Percentiles rank a stretch among this genome's conserved stretches.
These are phyloP conservation scores for Listronotus bonariensis DNA, from an alignment of 1,140 invertebrate genomes.

Conservation along the genomic window DNA sequence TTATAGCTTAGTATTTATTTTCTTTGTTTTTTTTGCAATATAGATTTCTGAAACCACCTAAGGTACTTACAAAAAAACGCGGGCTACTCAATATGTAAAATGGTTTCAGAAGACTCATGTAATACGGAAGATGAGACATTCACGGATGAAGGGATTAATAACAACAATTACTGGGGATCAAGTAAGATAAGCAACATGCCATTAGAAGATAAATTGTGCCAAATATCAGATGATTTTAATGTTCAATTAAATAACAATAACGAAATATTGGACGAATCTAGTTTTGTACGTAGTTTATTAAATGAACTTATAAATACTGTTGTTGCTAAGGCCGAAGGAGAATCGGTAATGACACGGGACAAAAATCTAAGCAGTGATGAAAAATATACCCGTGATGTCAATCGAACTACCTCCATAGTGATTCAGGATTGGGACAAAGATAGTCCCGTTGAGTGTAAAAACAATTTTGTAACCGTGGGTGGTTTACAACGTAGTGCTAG, in stretches of 20 bases:
- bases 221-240: background rate
- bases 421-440: constrained; percentile 26
- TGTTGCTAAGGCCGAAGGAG: constrained; percentile 17
- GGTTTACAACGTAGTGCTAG: constrained; percentile 22
- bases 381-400: constrained; percentile 11
- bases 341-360: constrained; percentile 32
- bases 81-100: no score
- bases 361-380: constrained; percentile 25
- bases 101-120: no score
- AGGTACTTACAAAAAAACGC: no score
- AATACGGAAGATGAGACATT: no score
- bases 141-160: no score
- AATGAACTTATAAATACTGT: constrained; percentile 27
- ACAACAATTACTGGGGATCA: no score
- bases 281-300: constrained; percentile 17
- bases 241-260: background rate
- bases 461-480: constrained; percentile 22
- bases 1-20: no score
- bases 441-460: constrained; percentile 28
- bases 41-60: no score
- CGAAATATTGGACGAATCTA: background rate
- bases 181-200: no score
- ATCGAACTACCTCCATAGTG: constrained; percentile 25
- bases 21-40: no score
- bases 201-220: no score